Evolutionary conservation across 1,140 invertebrate genomes (phyloP).

Genomic region (Adelges cooleyi): DNA sequence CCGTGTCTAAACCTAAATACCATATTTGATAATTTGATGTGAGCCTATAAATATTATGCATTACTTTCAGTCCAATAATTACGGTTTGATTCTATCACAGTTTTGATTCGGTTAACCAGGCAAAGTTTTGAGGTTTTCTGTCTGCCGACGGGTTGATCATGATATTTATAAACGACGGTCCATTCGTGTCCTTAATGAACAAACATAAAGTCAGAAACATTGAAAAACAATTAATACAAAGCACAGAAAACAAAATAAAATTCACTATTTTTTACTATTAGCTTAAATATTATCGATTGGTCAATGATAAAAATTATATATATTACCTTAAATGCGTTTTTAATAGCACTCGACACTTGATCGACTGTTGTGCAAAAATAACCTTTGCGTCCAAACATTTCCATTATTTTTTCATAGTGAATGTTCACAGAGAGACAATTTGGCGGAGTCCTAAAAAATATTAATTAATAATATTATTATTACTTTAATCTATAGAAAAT

Average conservation of each 20-base stretch:
- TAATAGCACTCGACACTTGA: slow-evolving; percentile 59
- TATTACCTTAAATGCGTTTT: slow-evolving; percentile 48
- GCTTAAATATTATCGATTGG: not conserved
- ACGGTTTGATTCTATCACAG: slow-evolving; percentile 42
- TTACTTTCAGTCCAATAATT: no score
- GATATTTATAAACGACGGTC: slow-evolving; percentile 80
- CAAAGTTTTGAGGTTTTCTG: slow-evolving; percentile 79
- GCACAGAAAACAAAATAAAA: slow-evolving; percentile 20
- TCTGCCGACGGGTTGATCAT: slow-evolving; percentile 77
- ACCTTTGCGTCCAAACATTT: slow-evolving; percentile 71
- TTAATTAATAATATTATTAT: not conserved
- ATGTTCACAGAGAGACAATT: slow-evolving; percentile 60
- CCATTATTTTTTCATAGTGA: slow-evolving; percentile 81
- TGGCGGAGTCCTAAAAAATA: slow-evolving; percentile 59
- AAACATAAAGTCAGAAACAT: not conserved
- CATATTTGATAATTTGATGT: no score
- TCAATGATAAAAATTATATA: not conserved
- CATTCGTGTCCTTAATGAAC: slow-evolving; percentile 45
- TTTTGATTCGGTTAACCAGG: slow-evolving; percentile 85
- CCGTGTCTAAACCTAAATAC: no score
- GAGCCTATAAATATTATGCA: no score
- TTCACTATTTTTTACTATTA: not conserved
- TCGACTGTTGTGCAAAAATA: slow-evolving; percentile 62
- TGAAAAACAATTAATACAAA: not conserved
- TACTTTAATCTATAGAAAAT: no score